Conservation (phyloP, 2,888 invertebrate species). For the Charanyca ferruginea region DNA sequence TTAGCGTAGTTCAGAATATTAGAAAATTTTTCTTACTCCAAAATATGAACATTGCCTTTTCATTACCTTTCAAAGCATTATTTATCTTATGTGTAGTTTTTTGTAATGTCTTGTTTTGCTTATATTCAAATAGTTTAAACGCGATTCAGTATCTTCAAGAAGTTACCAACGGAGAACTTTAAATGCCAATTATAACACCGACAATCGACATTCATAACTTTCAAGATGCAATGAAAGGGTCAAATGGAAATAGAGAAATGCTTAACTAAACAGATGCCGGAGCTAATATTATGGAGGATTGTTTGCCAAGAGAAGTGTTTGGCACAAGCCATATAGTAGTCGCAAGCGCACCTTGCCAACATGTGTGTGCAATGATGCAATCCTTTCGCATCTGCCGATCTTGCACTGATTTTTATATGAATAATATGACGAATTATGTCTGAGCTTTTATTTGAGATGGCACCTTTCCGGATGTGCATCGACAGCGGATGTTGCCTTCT, state of each 20-base stretch:
- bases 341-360: conserved; percentile 87
- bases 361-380: conserved; percentile 90
- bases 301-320: conserved; percentile 80
- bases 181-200: conserved; percentile 9
- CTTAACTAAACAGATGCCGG: conserved; percentile 78
- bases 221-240: conserved; percentile 47
- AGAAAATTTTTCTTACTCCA: neutral
- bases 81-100: neutral
- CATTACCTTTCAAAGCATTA: neutral
- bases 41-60: neutral
- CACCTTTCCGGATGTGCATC: conserved; percentile 89
- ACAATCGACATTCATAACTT: conserved; percentile 13
- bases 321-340: conserved; percentile 85
- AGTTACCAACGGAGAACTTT: neutral
- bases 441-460: conserved; percentile 84
- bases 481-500: conserved; percentile 84
- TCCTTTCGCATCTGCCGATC: conserved; percentile 87
- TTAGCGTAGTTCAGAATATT: neutral
- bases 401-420: conserved; percentile 89
- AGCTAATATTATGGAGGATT: conserved; percentile 75
- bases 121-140: neutral
- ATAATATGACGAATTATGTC: conserved; percentile 90
- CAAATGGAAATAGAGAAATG: conserved; percentile 64
- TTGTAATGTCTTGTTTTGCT: neutral
- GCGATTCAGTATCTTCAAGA: neutral